Evolutionary conservation across 2,888 invertebrate genomes (phyloP), one percentile per base, ranked within the genome.

Genomic region (Drosophila pseudotakahashii): DNA sequence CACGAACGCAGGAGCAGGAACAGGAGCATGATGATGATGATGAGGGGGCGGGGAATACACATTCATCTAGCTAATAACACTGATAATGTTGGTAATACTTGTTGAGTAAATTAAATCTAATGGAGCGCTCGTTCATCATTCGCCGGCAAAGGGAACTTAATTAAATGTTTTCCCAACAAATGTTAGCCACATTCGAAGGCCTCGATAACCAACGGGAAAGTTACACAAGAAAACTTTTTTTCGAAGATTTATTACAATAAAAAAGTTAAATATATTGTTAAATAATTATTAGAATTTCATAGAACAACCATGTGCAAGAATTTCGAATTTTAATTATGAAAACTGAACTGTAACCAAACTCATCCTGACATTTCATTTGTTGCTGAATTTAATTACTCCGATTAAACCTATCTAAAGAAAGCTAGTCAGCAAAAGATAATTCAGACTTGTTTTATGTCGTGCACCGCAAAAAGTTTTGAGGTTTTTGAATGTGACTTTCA

Each of bases 91-190:
- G 67, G 73, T 73, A 64, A 72, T 62, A 75, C 71, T 73, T 86
- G 63, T 87, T 73, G 68, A 73, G 74, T 72, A 74, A 81, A 81
- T 86, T 76, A 74, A 80, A 83, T 78, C 55, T 66, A 86, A 78
- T 78, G 76, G 50, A 53, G 50, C 50, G 59, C 76, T 59, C 76
- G 69, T 66, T 68, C 69, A 52, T 61, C 76, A 55, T 66, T 69
- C 50, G 57, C 58, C 39, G 78, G 55, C 59, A 70, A 60, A 76
- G 69, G 34, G 39, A 83, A 80, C 87, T 86, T 86, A 74, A 81
- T 86, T 81, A 86, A 76, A 66, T 52, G 59, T 53, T 72, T 50
- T 70, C 36, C 64, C 59, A 53, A 69, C 68, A 59, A 68, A 67
- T 67, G 68, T 41, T 54, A 26, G 52, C 34, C 23, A 41, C 55